Percentiles rank a stretch among this genome's conserved stretches.
Evolutionary conservation across 2,797 vertebrate species (phyloP).

Genomic region (Eulemur rubriventer): DNA sequence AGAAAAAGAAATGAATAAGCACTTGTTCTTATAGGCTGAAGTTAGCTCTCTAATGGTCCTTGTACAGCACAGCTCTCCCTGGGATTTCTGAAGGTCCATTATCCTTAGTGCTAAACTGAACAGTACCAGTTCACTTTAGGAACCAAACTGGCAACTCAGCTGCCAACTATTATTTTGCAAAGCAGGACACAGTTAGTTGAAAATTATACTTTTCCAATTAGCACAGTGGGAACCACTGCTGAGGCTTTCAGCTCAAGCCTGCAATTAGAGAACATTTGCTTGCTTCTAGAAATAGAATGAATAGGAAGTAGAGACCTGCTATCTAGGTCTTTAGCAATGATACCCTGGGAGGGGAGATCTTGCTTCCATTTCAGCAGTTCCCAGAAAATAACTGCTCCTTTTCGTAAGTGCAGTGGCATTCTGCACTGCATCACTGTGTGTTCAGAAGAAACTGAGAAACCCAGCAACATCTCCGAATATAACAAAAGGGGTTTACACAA

Average conservation of each 20-base stretch:
- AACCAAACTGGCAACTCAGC: conserved; percentile 54
- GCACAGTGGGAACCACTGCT: conserved; percentile 73
- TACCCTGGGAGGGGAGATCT: conserved; percentile 13
- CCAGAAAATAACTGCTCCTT: conserved; percentile 31
- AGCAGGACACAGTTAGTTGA: conserved; percentile 69
- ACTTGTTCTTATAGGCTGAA: not conserved
- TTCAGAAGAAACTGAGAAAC: not conserved
- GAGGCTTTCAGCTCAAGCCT: conserved; percentile 70
- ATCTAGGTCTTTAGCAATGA: conserved; percentile 66
- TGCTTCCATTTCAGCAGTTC: not conserved
- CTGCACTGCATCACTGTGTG: not conserved
- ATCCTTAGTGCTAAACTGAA: not conserved
- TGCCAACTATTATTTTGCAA: conserved; percentile 71
- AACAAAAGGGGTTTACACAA: not conserved
- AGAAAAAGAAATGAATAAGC: conserved; percentile 36
- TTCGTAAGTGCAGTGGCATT: not conserved
- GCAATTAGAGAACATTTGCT: conserved; percentile 75
- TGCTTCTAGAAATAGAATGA: conserved; percentile 75
- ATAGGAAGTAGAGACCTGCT: conserved; percentile 66
- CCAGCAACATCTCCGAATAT: not conserved
- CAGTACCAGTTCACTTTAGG: conserved; percentile 57
- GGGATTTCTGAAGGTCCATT: conserved; percentile 16
- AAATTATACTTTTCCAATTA: conserved; percentile 81
- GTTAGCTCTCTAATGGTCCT: not conserved
- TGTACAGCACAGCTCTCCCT: not conserved